Base-by-base conservation (phyloP, 2,888 invertebrate genomes). In the Eumerus sabulonum region DNA sequence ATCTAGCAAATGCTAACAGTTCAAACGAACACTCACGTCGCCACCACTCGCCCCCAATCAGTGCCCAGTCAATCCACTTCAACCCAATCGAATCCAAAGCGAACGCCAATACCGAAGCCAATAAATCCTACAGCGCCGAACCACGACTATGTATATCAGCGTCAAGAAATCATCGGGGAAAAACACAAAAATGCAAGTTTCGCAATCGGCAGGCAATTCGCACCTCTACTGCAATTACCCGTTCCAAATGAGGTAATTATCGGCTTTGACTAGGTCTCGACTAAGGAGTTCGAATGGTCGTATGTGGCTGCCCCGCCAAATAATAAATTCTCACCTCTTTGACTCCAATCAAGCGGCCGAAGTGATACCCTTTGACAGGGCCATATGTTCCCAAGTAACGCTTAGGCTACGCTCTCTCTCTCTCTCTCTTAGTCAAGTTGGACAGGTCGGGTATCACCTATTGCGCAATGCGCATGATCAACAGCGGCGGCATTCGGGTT, bases 201-300 rank as follows among this genome's bases (percentile, higher is more conserved):
- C 74, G 45, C 79, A 79, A 79, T 79, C 74, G 79, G 60, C 74
- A 74, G 27, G 27, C 27, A 27, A 60, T 79, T 79, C 79, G 79
- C 79, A 79, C 79, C 79, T 79, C 79, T 36, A 74, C 68, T 79
- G 74, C 79, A 74, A 79, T 79, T 79, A 79, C 68, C 50, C 64
- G 74, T 74, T 74, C 79, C 79, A 79, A 79, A 74, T 79, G 79
- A 79, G 79, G 79, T 79, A 79, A 79, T 79, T 79, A 79, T 79
- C 79, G 68, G 7, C 27, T 27, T 2, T 7, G 27, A 27, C 27
- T 27, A 27, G 2, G 27, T 27, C 77, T 60, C 17, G 70, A 13
- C 54, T 40, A 59, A 36, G 35, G 54, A 44, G 44, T 56, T 38
- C 54, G 14, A 16, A 18, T 56, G 44, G 56, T 27, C 47, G 53